These are phyloP conservation scores for Andrena marginata DNA, from an alignment of 2,888 invertebrate genomes.

Conservation along the genomic window DNA sequence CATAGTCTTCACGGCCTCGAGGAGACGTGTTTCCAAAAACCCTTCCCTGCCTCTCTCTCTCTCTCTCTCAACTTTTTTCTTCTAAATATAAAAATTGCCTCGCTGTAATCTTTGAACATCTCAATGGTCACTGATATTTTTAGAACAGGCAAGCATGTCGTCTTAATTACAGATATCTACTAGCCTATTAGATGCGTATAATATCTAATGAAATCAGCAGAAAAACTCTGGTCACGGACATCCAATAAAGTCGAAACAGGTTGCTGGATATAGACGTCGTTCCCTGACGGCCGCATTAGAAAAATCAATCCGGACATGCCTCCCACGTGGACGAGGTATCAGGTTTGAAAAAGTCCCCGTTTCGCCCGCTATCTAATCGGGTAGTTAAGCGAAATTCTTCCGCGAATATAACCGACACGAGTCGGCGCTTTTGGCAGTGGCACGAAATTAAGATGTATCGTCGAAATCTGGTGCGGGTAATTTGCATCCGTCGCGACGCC, in stretches of 20 bases:
- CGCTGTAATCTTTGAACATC: background rate
- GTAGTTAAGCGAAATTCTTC: constrained; percentile 49
- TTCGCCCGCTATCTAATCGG: constrained; percentile 38
- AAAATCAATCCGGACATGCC: constrained; percentile 4
- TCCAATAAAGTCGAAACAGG: background rate
- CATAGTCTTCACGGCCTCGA: constrained; percentile 1
- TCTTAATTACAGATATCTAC: too few relatives aligned
- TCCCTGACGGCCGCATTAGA: background rate
- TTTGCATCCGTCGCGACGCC: constrained; percentile 84
- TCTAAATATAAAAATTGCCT: background rate
- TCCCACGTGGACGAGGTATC: constrained; percentile 17
- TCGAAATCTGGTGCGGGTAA: constrained; percentile 83
- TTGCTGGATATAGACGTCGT: constrained; percentile 17
- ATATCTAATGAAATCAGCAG: too few relatives aligned
- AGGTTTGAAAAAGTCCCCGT: background rate
- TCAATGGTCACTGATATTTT: background rate
- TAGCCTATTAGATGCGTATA: too few relatives aligned
- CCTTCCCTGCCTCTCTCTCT: background rate
- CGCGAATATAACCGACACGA: constrained; percentile 50
- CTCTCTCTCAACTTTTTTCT: background rate
- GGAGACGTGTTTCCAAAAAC: constrained; percentile 22
- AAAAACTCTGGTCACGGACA: background rate
- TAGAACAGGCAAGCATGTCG: too few relatives aligned
- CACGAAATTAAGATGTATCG: constrained; percentile 84
- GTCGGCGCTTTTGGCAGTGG: constrained; percentile 68